Percentiles rank a stretch among this genome's conserved stretches.
These are phyloP conservation scores for Tortricodes alternella DNA, from an alignment of 2,888 invertebrate genomes.

Conservation along the genomic window DNA sequence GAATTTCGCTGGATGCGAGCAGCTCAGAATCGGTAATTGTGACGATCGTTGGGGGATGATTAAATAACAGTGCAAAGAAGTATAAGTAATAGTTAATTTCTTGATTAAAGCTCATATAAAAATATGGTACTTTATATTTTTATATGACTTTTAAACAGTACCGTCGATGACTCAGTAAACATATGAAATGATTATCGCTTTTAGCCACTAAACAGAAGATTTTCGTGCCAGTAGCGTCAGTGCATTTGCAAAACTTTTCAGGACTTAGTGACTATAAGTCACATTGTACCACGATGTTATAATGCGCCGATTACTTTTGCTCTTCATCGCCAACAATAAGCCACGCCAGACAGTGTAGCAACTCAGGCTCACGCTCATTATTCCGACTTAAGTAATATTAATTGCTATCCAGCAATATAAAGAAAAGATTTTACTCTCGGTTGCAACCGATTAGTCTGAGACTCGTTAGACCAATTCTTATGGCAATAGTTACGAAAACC, in stretches of 20 bases:
- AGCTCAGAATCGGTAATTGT: too few species aligned
- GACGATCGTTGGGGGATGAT: too few species aligned
- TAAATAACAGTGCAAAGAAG: too few species aligned
- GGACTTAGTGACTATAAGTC: not conserved
- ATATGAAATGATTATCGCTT: too few species aligned
- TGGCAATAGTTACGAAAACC: conserved; percentile 64
- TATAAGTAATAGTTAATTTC: too few species aligned
- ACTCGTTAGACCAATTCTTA: conserved; percentile 52
- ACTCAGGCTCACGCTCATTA: conserved; percentile 64
- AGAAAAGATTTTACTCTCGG: conserved; percentile 62
- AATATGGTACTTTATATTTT: too few species aligned
- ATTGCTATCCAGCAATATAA: conserved; percentile 64
- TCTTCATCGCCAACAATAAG: conserved; percentile 3
- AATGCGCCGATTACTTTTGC: not conserved
- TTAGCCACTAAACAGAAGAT: not conserved
- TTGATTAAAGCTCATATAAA: too few species aligned
- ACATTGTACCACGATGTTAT: not conserved
- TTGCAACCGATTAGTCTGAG: conserved; percentile 60
- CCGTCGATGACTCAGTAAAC: too few species aligned
- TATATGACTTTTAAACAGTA: too few species aligned
- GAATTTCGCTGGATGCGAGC: too few species aligned
- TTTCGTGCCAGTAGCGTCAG: not conserved
- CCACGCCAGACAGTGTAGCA: conserved; percentile 41
- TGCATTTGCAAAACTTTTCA: not conserved
- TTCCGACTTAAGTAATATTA: conserved; percentile 73